Evolutionary conservation across 2,113 vertebrate species (phyloP).

Genomic region (Mesocricetus auratus): DNA sequence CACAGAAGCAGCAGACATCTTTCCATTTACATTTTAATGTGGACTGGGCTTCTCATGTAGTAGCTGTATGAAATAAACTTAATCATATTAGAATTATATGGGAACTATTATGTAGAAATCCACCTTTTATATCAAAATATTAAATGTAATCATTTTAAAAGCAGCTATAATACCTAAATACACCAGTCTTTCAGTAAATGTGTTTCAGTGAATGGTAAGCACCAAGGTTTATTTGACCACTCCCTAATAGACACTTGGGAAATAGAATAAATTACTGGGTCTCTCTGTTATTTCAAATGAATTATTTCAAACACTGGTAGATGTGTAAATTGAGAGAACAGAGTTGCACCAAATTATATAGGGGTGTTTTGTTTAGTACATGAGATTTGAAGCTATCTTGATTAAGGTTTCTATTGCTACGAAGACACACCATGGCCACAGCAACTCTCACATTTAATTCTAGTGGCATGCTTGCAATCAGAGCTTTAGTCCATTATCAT

Average conservation of each 20-base stretch:
- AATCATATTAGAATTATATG: neutral
- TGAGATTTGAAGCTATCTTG: neutral
- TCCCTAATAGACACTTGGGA: neutral
- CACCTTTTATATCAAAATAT: neutral
- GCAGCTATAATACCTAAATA: neutral
- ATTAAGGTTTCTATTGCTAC: neutral
- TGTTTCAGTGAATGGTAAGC: neutral
- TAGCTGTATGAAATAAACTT: neutral
- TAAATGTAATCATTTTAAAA: conserved; percentile 20
- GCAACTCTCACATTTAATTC: neutral
- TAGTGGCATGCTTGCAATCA: neutral
- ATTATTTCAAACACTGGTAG: neutral
- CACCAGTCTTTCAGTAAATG: neutral
- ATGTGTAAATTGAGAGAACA: neutral
- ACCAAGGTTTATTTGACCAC: neutral
- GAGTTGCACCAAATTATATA: neutral
- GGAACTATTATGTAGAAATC: neutral
- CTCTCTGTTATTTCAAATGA: neutral
- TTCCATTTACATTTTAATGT: conserved; percentile 71
- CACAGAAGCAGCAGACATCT: conserved; percentile 28
- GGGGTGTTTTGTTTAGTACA: neutral
- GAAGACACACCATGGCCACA: neutral
- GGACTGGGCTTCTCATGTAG: conserved; percentile 8
- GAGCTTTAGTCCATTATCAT: neutral
- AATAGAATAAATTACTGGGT: neutral